Percentiles rank a stretch among this genome's conserved stretches.
Evolutionary conservation across 2,888 invertebrate genomes (phyloP).

Genomic region (Drosophila kuntzei): DNA sequence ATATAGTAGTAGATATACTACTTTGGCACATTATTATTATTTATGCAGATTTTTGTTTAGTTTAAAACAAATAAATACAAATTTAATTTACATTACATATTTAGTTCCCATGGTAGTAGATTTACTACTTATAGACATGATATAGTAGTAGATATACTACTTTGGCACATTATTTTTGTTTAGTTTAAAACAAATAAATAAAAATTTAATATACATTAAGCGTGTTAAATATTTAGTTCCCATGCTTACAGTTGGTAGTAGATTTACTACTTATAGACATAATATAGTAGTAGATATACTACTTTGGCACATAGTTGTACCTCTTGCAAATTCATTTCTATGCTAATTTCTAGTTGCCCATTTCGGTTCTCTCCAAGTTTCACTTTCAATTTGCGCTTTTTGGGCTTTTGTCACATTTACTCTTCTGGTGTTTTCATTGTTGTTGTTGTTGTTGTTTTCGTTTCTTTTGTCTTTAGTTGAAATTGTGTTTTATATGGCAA

Average conservation of each 20-base stretch:
- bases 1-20: neutral
- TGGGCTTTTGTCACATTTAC: slow-evolving; percentile 75
- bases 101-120: slow-evolving; percentile 9
- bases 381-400: slow-evolving; percentile 77
- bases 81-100: neutral
- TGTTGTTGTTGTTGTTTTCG: slow-evolving; percentile 18
- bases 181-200: neutral
- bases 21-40: neutral
- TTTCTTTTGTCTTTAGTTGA: slow-evolving; percentile 74
- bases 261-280: slow-evolving; percentile 12
- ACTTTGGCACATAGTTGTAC: slow-evolving; percentile 7
- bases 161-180: slow-evolving; percentile 1
- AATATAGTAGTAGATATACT: slow-evolving; percentile 6
- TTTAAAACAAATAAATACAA: neutral
- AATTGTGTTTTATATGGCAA: slow-evolving; percentile 82
- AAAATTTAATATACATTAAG: neutral
- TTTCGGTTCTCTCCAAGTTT: slow-evolving; percentile 74
- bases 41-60: neutral
- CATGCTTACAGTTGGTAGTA: slow-evolving; percentile 6
- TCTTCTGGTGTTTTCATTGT: slow-evolving; percentile 30
- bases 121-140: slow-evolving; percentile 11
- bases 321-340: slow-evolving; percentile 81
- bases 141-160: slow-evolving; percentile 9
- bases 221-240: slow-evolving; percentile 1
- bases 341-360: slow-evolving; percentile 82